phyloP scores from a whole-genome alignment of 2,113 vertebrate species.

The Thamnophis sirtalis region DNA sequence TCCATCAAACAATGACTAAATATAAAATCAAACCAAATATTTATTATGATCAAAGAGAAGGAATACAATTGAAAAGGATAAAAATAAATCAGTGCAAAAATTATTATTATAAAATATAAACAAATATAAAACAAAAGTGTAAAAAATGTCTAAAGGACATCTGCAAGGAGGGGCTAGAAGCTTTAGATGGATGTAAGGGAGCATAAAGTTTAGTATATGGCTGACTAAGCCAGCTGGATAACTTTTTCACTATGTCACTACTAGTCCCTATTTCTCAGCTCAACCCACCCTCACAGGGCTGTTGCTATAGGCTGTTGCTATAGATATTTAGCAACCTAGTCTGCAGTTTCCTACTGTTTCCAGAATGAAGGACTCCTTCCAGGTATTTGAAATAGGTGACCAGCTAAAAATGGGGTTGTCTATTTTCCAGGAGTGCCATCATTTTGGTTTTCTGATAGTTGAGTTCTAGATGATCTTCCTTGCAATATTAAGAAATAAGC shows the following conservation, averaged over 20 bases:
- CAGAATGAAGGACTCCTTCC: not conserved
- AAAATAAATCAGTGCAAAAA: not conserved
- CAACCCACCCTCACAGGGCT: not conserved
- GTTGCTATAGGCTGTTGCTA: not conserved
- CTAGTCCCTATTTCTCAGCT: not conserved
- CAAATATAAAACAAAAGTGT: not conserved
- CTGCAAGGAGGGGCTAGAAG: not conserved
- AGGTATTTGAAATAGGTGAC: not conserved
- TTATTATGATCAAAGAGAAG: not conserved
- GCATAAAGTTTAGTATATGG: not conserved
- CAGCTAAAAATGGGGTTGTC: not conserved
- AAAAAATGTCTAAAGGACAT: not conserved
- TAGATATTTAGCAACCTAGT: too few relatives aligned
- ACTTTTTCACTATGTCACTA: too few relatives aligned
- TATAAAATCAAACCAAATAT: not conserved
- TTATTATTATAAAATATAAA: not conserved
- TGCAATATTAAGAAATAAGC: not conserved
- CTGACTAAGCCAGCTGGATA: not conserved
- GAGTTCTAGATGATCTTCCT: not conserved
- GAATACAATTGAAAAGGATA: not conserved
- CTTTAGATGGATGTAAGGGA: not conserved
- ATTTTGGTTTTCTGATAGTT: not conserved
- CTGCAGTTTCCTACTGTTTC: not conserved
- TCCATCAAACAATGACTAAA: not conserved
- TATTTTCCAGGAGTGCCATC: not conserved